Evolutionary conservation across 2,113 vertebrate species (phyloP).

Genomic region (Pipa parva): DNA sequence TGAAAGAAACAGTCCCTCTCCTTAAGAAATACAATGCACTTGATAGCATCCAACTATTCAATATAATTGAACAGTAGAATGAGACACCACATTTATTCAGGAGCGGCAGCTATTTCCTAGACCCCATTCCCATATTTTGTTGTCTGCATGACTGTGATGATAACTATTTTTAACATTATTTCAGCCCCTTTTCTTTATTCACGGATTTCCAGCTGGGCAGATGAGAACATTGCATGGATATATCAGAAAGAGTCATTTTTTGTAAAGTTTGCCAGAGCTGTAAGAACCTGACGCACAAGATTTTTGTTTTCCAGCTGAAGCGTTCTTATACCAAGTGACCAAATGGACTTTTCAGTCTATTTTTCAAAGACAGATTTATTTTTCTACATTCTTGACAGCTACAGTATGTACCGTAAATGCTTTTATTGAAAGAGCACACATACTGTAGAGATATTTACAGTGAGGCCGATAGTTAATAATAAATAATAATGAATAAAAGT

Average conservation of each 20-base stretch:
- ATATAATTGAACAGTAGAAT: conserved; percentile 2
- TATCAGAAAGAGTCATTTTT: conserved; percentile 48
- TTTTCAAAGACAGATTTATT: too few relatives aligned
- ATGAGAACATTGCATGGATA: conserved; percentile 44
- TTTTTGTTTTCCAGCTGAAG: conserved; percentile 53
- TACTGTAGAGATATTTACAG: too few relatives aligned
- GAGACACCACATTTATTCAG: conserved; percentile 19
- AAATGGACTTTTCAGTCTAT: too few relatives aligned
- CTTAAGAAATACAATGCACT: not conserved
- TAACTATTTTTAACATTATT: conserved; percentile 42
- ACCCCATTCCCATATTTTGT: not conserved
- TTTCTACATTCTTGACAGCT: too few relatives aligned
- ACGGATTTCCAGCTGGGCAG: conserved; percentile 38
- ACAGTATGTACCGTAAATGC: too few relatives aligned
- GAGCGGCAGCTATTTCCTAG: conserved; percentile 42
- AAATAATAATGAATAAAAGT: too few relatives aligned
- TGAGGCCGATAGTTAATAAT: too few relatives aligned
- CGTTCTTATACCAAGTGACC: too few relatives aligned
- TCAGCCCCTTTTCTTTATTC: conserved; percentile 28
- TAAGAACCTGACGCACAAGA: conserved; percentile 41
- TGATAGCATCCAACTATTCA: conserved; percentile 27
- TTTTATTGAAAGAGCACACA: too few relatives aligned
- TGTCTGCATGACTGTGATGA: conserved; percentile 9
- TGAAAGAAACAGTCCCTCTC: conserved; percentile 20
- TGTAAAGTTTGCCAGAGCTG: conserved; percentile 43